These are phyloP conservation scores for Automeris io DNA, from an alignment of 2,888 invertebrate genomes.

Conservation along the genomic window DNA sequence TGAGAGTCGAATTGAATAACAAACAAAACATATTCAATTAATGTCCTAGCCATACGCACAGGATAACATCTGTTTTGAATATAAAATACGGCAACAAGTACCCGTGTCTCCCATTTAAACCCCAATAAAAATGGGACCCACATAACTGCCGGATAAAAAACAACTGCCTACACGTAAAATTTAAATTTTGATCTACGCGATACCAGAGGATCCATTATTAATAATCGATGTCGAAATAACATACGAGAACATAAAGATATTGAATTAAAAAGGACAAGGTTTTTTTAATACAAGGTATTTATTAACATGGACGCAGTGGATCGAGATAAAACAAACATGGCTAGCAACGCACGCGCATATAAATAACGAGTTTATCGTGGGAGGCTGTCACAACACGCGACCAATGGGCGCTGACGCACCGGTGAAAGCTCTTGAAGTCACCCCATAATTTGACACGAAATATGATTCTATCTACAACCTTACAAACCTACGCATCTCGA, in stretches of 20 bases:
- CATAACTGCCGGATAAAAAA: slow-evolving; percentile 60
- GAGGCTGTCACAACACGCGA: slow-evolving; percentile 74
- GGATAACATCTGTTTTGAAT: slow-evolving; percentile 73
- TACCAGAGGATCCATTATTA: slow-evolving; percentile 68
- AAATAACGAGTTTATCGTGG: slow-evolving; percentile 72
- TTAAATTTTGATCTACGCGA: slow-evolving; percentile 70
- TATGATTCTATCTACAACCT: slow-evolving; percentile 57
- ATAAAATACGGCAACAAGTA: slow-evolving; percentile 61
- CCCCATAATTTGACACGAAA: slow-evolving; percentile 52
- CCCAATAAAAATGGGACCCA: slow-evolving; percentile 63
- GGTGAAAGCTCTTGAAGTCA: slow-evolving; percentile 68
- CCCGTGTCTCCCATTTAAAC: slow-evolving; percentile 51
- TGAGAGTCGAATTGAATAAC: slow-evolving; percentile 60
- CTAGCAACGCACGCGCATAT: slow-evolving; percentile 68
- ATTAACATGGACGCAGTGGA: slow-evolving; percentile 70
- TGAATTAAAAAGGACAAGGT: slow-evolving; percentile 50
- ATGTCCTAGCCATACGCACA: slow-evolving; percentile 57
- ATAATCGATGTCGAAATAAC: slow-evolving; percentile 73
- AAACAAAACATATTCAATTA: slow-evolving; percentile 66
- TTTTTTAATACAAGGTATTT: slow-evolving; percentile 67
- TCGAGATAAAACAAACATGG: slow-evolving; percentile 76
- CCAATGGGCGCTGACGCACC: slow-evolving; percentile 57
- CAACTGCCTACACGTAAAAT: slow-evolving; percentile 63
- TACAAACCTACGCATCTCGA: slow-evolving; percentile 59
- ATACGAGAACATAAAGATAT: slow-evolving; percentile 58